Evolutionary conservation across 2,888 invertebrate genomes (phyloP), one percentile per base, ranked within the genome.

Genomic region (Sminthurides aquaticus): DNA sequence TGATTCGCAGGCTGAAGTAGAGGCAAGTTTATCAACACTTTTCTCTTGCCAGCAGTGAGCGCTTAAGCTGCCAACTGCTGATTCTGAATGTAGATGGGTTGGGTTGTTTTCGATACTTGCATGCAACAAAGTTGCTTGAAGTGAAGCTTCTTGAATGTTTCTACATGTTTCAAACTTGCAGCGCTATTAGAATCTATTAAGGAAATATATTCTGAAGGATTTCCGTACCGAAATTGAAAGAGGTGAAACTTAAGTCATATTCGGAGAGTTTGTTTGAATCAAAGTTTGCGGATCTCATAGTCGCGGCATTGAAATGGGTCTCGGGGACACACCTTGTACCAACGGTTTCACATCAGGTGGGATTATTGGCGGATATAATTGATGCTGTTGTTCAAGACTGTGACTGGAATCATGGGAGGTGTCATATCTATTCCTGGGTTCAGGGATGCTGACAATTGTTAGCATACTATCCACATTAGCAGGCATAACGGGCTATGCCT

Each of bases 1-100:
- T 64, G 64, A 1, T 54, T 59, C n/a, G 64, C 64, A 27, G 64
- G 58, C 26, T 64, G 64, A 20, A 64, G 24, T 11, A 64, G 20
- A 1, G 64, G 64, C 11, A 64, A 43, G 48, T 52, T 64, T 24
- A 64, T 59, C n/a, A n/a, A n/a, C 2, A 64, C 20, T 43, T 64
- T 64, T 34, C 64, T 64, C 29, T n/a, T n/a, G n/a, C 49, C 60
- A 11, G 58, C 5, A 2, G 3, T 11, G 5, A 22, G 5, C 20
- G 52, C 8, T 34, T 34, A 15, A 5, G 43, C 43, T n/a, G n/a
- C n/a, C 15, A 34, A 34, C 43, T 5, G 43, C 43, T 34, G 43
- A 52, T 52, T 52, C 26, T 64, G 64, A 27, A 34, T 59, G 25
- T 59, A 43, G 43, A 59, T 59, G 2, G 59, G 24, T 26, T 59